A percentile compares a stretch with the other conserved stretches of the same genome.
phyloP scores from a whole-genome alignment of 2,797 vertebrate genomes.

The Apogon talboti region DNA sequence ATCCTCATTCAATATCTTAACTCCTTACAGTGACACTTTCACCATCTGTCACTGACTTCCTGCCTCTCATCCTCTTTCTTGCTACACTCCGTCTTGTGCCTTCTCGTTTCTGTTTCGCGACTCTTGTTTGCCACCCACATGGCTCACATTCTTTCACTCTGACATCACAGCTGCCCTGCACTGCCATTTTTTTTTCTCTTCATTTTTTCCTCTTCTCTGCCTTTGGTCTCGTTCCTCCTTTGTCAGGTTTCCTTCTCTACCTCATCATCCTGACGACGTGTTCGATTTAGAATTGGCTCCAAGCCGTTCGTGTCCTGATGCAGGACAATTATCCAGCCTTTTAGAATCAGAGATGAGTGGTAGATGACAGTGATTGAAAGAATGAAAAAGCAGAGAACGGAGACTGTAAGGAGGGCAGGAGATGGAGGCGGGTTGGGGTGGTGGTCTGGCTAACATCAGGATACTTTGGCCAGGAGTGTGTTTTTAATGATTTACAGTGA shows the following conservation, averaged over 20 bases:
- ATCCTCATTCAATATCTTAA: conserved; percentile 4
- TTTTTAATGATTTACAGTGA: conserved; percentile 31
- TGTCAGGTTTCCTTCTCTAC: not conserved
- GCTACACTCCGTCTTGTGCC: conserved; percentile 16
- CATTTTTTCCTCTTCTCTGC: conserved; percentile 21
- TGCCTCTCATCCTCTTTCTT: conserved; percentile 36
- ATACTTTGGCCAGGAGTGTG: conserved; percentile 20
- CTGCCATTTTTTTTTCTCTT: conserved; percentile 45
- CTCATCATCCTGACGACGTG: not conserved
- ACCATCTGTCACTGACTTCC: conserved; percentile 53
- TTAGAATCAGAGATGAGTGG: not conserved
- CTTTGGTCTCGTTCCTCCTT: conserved; percentile 2
- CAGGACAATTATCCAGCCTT: not conserved
- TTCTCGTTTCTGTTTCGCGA: conserved; percentile 34
- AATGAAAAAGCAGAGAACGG: not conserved
- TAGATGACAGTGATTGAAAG: not conserved
- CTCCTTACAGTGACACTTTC: conserved; percentile 33
- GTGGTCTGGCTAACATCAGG: conserved; percentile 39
- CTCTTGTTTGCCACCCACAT: conserved; percentile 73
- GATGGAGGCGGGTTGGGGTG: conserved; percentile 10
- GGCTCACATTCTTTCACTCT: conserved; percentile 77
- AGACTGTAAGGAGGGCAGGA: conserved; percentile 19
- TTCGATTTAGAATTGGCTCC: not conserved
- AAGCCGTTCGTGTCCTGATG: not conserved
- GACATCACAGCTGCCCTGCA: conserved; percentile 73